Evolutionary conservation across 1,140 invertebrate species (phyloP).

Genomic region (Zaprionus ornatus): DNA sequence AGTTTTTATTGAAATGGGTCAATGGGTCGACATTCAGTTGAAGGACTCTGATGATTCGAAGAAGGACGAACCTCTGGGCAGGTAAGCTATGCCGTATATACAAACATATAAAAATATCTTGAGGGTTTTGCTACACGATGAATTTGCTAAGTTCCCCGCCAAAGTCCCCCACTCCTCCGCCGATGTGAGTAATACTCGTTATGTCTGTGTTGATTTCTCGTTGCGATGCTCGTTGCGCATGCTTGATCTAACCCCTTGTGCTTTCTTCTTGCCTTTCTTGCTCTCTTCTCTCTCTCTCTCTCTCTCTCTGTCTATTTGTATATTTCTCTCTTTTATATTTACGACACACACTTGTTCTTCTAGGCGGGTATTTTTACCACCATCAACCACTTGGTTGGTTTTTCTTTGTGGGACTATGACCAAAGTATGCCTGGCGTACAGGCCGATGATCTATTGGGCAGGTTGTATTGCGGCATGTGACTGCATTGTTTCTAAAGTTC

Average conservation of each 20-base stretch:
- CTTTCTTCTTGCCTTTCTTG: background rate
- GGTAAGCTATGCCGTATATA: slow-evolving; percentile 85
- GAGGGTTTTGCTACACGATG: slow-evolving; percentile 16
- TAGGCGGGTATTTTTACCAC: slow-evolving; percentile 90
- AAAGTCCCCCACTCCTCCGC: slow-evolving; percentile 5
- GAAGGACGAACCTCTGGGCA: slow-evolving; percentile 92
- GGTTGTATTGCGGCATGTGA: slow-evolving; percentile 84
- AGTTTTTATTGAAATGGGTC: slow-evolving; percentile 85
- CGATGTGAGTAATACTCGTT: slow-evolving; percentile 39
- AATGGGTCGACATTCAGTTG: slow-evolving; percentile 90
- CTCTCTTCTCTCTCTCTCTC: slow-evolving; percentile 1
- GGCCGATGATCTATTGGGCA: slow-evolving; percentile 93
- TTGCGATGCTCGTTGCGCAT: slow-evolving; percentile 23
- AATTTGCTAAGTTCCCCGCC: slow-evolving; percentile 5
- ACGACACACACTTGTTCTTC: slow-evolving; percentile 63
- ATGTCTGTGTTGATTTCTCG: slow-evolving; percentile 15
- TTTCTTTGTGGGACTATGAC: slow-evolving; percentile 94
- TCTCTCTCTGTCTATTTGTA: slow-evolving; percentile 20
- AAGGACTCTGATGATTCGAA: slow-evolving; percentile 94
- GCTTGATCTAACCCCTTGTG: slow-evolving; percentile 19
- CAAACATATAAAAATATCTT: background rate
- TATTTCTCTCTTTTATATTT: slow-evolving; percentile 18
- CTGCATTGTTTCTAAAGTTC: slow-evolving; percentile 41
- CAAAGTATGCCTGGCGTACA: slow-evolving; percentile 89
- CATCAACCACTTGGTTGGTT: slow-evolving; percentile 88